Base-by-base conservation (phyloP, 2,113 vertebrate genomes). In the Microtus richardsoni region DNA sequence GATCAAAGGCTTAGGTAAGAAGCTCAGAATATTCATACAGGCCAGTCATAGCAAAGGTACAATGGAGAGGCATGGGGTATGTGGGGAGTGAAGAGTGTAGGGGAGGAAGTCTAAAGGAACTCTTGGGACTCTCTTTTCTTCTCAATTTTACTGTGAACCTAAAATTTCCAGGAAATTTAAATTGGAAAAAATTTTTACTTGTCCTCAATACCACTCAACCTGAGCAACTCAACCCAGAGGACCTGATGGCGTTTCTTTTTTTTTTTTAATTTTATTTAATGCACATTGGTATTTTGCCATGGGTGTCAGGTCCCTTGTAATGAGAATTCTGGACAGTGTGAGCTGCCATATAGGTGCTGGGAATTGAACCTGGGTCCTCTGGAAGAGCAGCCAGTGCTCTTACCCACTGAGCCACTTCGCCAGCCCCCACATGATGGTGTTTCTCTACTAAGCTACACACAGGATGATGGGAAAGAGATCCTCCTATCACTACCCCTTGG, bases 71-170 rank as follows among this genome's bases (percentile, higher is more conserved):
- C 36, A 30, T 5, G 1, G 17, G 30, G 30, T 33, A 49, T 49
- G 5, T 2, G 41, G 36, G 28, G 7, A 14, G 33, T 7, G 16
- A 14, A 26, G 26, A 36, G 2, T 3, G 14, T 12, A 12, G 14
- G 21, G 4, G 3, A 1, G 7, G 52, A 13, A 24, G 58, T 58
- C 54, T 54, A 54, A 54, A 54, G 52, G 52, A 54, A 54, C 52
- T 64, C 71, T 33, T 41, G 1, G 17, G 2, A 7, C n/a, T 22
- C 49, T 47, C 36, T n/a, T 8, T 66, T n/a, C 22, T n/a, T 5
- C 52, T n/a, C 22, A 11, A 24, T 30, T 24, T 64, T 17, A 8
- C 74, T 44, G 2, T 28, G n/a, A 58, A 44, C 17, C 58, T 58
- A 66, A 66, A 44, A 44, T 28, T 82, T 9, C 66, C 62, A 39